Conservation (phyloP, 2,797 vertebrate species). For the Myotis findleyi region DNA sequence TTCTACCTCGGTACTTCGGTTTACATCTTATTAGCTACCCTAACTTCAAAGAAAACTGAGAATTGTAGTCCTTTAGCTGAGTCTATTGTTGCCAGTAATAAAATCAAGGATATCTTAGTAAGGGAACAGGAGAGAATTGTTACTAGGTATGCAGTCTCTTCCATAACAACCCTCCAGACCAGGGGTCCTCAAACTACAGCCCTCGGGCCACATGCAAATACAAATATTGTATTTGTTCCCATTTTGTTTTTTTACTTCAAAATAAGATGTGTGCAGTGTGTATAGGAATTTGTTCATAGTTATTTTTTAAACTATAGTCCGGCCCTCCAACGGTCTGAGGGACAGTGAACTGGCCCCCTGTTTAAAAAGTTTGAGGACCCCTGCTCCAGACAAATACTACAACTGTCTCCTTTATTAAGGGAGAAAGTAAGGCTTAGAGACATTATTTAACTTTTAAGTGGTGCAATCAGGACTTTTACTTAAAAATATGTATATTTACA, state of each 20-base stretch:
- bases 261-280: no score
- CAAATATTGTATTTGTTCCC: no score
- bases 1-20: background rate
- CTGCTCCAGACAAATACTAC: background rate
- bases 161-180: background rate
- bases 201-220: no score
- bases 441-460: constrained; percentile 16
- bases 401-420: background rate
- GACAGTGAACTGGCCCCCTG: no score
- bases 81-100: background rate
- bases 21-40: background rate
- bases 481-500: no score
- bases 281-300: no score
- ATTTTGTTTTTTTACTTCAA: no score
- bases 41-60: constrained; percentile 25
- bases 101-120: background rate
- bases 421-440: background rate
- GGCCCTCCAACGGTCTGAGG: no score
- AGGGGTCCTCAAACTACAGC: background rate
- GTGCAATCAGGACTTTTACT: no score
- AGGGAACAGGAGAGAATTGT: background rate
- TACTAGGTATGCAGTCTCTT: background rate
- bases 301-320: no score
- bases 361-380: no score
- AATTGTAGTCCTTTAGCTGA: background rate